Percentiles rank a stretch among this genome's conserved stretches.
Conservation (phyloP, 2,113 vertebrate species). For the Tragulus kanchil region DNA sequence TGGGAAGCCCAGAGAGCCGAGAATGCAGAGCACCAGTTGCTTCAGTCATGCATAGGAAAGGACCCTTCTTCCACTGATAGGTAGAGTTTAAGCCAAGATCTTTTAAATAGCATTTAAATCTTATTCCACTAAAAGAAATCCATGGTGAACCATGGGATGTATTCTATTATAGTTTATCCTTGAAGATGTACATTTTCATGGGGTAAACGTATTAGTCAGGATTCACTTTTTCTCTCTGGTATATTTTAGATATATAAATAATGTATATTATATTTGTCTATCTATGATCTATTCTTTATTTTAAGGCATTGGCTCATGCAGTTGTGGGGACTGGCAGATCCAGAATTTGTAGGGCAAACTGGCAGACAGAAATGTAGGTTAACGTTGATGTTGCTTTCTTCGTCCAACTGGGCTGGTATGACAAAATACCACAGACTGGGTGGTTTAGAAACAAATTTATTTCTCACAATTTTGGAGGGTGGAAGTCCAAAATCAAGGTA, state of each 20-base stretch:
- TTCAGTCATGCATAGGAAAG: neutral
- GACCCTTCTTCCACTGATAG: neutral
- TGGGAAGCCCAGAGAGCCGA: neutral
- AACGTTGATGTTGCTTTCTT: neutral
- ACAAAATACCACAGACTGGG: neutral
- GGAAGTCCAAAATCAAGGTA: accelerated
- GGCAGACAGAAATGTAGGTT: neutral
- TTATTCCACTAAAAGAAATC: neutral
- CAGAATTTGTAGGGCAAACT: neutral
- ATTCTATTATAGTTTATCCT: neutral
- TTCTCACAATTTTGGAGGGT: neutral
- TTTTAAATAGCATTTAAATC: neutral
- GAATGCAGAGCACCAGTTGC: neutral
- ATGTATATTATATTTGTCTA: neutral
- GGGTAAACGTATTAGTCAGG: neutral
- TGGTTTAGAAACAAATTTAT: neutral
- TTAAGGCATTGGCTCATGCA: neutral
- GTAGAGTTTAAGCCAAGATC: neutral
- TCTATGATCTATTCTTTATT: neutral
- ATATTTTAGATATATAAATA: neutral
- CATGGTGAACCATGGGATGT: neutral
- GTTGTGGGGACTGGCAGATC: neutral
- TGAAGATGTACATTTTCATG: neutral
- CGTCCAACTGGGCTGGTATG: neutral
- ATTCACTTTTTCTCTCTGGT: neutral